phyloP scores from a whole-genome alignment of 2,888 invertebrate species.

The Branchellion lobata region DNA sequence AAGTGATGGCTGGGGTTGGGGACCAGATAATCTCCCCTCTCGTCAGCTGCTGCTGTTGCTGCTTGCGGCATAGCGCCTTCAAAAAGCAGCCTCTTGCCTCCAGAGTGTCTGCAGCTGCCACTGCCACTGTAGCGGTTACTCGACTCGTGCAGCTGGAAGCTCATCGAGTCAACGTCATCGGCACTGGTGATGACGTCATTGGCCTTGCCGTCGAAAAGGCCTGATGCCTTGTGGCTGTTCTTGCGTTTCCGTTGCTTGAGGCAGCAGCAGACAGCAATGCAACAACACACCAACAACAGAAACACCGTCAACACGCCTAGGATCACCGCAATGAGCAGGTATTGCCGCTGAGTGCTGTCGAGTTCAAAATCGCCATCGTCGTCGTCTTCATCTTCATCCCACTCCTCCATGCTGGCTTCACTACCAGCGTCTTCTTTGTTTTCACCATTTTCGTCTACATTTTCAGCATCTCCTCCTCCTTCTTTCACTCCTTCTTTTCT shows the following conservation, averaged over 20 bases:
- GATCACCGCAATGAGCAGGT: conserved; percentile 23
- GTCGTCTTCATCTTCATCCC: background rate
- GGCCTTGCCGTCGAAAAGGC: background rate
- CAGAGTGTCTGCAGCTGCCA: background rate
- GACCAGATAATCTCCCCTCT: background rate
- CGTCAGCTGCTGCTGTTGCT: too few relatives aligned
- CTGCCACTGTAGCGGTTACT: too few relatives aligned
- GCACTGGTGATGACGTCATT: background rate
- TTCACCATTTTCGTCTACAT: background rate
- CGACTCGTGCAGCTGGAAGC: background rate
- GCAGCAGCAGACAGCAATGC: background rate
- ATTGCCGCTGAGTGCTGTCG: conserved; percentile 9
- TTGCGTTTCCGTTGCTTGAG: background rate
- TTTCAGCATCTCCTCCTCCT: background rate
- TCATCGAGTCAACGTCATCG: background rate
- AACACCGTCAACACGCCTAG: conserved; percentile 20
- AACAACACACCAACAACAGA: conserved; percentile 12
- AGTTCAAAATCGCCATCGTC: background rate
- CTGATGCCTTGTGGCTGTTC: background rate
- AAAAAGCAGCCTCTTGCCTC: background rate
- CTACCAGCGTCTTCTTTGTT: too few relatives aligned
- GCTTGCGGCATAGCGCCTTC: too few relatives aligned
- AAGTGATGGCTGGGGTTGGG: background rate
- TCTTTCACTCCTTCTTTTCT: background rate
- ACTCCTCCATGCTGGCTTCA: too few relatives aligned